Percentiles rank a stretch among this genome's conserved stretches.
phyloP scores from a whole-genome alignment of 2,888 invertebrate species.

The Pseudanteris insignis region DNA sequence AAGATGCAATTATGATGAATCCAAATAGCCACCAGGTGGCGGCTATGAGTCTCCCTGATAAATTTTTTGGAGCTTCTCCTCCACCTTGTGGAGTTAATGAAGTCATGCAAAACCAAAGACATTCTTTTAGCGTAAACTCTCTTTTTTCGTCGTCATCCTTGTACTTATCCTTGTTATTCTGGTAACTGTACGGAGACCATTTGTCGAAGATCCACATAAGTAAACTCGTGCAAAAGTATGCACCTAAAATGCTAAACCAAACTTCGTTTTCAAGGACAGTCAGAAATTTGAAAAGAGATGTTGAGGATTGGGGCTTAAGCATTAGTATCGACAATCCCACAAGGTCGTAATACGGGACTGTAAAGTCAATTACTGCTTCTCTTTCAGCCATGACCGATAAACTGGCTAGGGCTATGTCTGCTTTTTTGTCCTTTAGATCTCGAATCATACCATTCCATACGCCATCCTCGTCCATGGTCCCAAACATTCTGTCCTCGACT shows the following conservation, averaged over 20 bases:
- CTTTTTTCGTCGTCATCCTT: constrained; percentile 93
- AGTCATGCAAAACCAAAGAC: constrained; percentile 99
- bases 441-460: constrained; percentile 88
- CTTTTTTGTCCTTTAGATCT: constrained; percentile 83
- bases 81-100: constrained; percentile 95
- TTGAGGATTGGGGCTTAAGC: constrained; percentile 87
- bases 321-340: constrained; percentile 97
- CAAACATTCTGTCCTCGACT: constrained; percentile 84
- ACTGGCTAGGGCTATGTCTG: constrained; percentile 93
- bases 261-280: constrained; percentile 96
- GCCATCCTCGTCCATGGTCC: constrained; percentile 86
- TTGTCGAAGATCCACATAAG: constrained; percentile 97
- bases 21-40: constrained; percentile 99
- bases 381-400: constrained; percentile 97
- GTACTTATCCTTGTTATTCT: constrained; percentile 92
- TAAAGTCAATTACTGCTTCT: constrained; percentile 97
- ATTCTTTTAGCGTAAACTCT: constrained; percentile 94
- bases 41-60: constrained; percentile 93
- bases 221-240: constrained; percentile 93
- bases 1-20: constrained; percentile 98
- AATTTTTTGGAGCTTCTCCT: constrained; percentile 94
- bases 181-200: constrained; percentile 97
- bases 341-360: constrained; percentile 97
- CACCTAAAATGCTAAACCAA: constrained; percentile 95
- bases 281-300: constrained; percentile 95